These are phyloP conservation scores for Philereme vetulata DNA, from an alignment of 2,888 invertebrate species.

Conservation along the genomic window DNA sequence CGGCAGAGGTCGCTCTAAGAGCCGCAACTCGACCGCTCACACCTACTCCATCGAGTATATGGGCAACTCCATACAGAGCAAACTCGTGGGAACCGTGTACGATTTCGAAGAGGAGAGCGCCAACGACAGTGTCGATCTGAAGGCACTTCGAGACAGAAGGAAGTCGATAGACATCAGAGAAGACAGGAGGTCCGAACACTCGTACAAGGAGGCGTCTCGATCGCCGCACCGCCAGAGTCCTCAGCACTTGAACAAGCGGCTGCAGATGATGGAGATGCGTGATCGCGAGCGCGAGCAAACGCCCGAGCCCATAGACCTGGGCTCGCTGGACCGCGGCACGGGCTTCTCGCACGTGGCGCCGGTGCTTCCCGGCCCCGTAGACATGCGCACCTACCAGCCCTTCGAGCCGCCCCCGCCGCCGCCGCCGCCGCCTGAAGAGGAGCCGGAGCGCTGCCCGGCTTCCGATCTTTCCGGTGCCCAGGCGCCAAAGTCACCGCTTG, in stretches of 20 bases:
- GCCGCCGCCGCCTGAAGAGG: slow-evolving; percentile 48
- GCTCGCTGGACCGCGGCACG: slow-evolving; percentile 50
- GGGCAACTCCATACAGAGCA: slow-evolving; percentile 90
- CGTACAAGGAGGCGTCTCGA: slow-evolving; percentile 81
- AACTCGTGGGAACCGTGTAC: slow-evolving; percentile 93
- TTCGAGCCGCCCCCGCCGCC: slow-evolving; percentile 76
- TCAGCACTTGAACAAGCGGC: slow-evolving; percentile 61
- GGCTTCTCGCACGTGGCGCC: slow-evolving; percentile 85
- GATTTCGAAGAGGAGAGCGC: slow-evolving; percentile 93
- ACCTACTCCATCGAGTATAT: slow-evolving; percentile 72
- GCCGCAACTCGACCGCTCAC: slow-evolving; percentile 61
- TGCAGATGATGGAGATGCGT: slow-evolving; percentile 58
- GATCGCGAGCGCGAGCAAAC: slow-evolving; percentile 40
- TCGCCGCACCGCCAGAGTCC: slow-evolving; percentile 85
- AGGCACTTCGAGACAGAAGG: slow-evolving; percentile 90
- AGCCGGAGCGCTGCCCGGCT: slow-evolving; percentile 90
- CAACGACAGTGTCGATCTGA: slow-evolving; percentile 89
- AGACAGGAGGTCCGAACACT: slow-evolving; percentile 82
- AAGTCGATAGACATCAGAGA: slow-evolving; percentile 88
- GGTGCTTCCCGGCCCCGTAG: slow-evolving; percentile 93
- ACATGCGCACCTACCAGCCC: slow-evolving; percentile 93
- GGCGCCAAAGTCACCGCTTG: slow-evolving; percentile 43
- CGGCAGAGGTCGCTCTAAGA: slow-evolving; percentile 79
- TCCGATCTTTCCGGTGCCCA: slow-evolving; percentile 75
- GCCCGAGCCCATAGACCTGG: not conserved